Percentiles rank a stretch among this genome's conserved stretches.
These are phyloP conservation scores for Lasioglossum figueresi DNA, from an alignment of 2,888 invertebrate species.

Conservation along the genomic window DNA sequence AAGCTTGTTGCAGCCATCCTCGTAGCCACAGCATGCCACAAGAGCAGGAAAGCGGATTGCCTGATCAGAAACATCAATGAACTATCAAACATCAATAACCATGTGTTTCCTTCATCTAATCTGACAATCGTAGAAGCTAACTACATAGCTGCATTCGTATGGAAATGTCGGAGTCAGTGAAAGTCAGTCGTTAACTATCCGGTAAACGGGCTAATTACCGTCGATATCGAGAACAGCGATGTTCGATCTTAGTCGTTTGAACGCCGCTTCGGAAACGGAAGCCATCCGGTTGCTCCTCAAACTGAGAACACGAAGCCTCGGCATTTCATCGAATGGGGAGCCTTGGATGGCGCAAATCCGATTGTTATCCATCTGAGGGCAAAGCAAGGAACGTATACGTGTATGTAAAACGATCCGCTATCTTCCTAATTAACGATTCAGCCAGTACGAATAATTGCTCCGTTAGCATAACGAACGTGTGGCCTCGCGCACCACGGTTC, in stretches of 20 bases:
- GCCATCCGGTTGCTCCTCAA: conserved; percentile 91
- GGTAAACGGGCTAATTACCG: conserved; percentile 85
- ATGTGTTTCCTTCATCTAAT: neutral
- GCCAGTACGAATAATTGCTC: conserved; percentile 72
- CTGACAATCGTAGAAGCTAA: neutral
- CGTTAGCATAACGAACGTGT: conserved; percentile 70
- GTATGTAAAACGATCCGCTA: conserved; percentile 59
- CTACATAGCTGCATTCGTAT: neutral
- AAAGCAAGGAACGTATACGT: conserved; percentile 25
- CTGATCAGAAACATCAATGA: conserved; percentile 84
- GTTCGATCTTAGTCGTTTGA: conserved; percentile 91
- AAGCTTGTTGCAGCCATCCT: conserved; percentile 92
- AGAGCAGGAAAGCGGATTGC: conserved; percentile 93
- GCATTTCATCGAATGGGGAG: conserved; percentile 93
- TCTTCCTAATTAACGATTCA: conserved; percentile 76
- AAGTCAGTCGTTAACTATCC: neutral
- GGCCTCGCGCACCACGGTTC: conserved; percentile 71
- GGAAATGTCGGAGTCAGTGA: neutral
- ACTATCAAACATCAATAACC: neutral
- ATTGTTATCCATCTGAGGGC: conserved; percentile 90
- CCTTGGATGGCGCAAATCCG: conserved; percentile 92
- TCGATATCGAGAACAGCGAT: conserved; percentile 93
- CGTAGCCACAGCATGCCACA: conserved; percentile 93
- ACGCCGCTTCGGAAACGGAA: conserved; percentile 89
- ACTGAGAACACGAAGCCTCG: conserved; percentile 91